Conservation (phyloP, 2,113 vertebrate genomes). For the Chascanopsetta lugubris region DNA sequence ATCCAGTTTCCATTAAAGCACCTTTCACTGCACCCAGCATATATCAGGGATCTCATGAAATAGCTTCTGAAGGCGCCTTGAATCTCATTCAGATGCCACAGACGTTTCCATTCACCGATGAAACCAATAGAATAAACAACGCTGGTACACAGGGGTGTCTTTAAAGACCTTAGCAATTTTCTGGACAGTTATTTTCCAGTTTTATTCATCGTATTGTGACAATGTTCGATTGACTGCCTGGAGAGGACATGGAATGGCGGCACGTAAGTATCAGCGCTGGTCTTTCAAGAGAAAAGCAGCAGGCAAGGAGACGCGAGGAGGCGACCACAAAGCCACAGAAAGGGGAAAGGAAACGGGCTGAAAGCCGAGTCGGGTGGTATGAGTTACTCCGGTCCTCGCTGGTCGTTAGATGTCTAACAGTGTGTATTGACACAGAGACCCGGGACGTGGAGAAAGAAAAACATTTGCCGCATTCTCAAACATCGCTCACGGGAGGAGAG, state of each 20-base stretch:
- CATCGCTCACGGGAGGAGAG: constrained; percentile 11
- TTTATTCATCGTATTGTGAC: constrained; percentile 20
- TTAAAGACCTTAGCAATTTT: constrained; percentile 14
- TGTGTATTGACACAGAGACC: constrained; percentile 61
- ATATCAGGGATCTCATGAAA: not conserved
- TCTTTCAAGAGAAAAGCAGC: constrained; percentile 68
- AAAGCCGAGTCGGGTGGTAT: constrained; percentile 61
- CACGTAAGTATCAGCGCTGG: constrained; percentile 24
- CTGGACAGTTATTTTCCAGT: not conserved
- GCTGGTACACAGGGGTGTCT: not conserved
- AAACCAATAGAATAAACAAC: not conserved
- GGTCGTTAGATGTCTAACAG: constrained; percentile 60
- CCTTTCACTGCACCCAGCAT: constrained; percentile 14
- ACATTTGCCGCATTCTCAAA: constrained; percentile 8
- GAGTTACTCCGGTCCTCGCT: constrained; percentile 62
- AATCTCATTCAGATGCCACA: not conserved
- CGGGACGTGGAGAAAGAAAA: constrained; percentile 18
- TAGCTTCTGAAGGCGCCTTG: not conserved
- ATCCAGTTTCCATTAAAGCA: constrained; percentile 14
- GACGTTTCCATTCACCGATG: not conserved
- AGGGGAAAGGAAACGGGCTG: constrained; percentile 59
- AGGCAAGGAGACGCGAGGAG: constrained; percentile 57
- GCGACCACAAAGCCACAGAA: constrained; percentile 76
- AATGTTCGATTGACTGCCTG: constrained; percentile 36
- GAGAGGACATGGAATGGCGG: constrained; percentile 44